These are phyloP conservation scores for Okamejei kenojei DNA, from an alignment of 2,797 vertebrate genomes.

Conservation along the genomic window DNA sequence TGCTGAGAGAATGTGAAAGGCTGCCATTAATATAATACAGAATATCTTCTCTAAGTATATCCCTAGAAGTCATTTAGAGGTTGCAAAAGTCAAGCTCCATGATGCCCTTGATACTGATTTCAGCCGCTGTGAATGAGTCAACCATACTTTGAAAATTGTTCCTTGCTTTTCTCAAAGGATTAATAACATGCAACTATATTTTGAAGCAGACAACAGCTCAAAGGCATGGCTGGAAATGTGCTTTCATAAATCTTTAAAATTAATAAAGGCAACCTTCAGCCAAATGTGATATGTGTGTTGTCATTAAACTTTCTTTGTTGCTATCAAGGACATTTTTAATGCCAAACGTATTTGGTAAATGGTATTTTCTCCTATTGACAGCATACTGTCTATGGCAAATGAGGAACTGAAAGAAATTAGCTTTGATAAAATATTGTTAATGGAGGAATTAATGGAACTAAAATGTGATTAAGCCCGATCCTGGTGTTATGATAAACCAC, in stretches of 20 bases:
- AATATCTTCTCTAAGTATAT: neutral
- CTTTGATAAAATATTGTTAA: no score
- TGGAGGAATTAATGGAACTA: no score
- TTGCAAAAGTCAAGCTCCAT: neutral
- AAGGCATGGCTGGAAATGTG: neutral
- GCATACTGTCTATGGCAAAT: no score
- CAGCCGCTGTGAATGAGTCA: neutral
- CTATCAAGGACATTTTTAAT: neutral
- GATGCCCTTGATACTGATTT: constrained; percentile 8
- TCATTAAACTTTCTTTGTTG: neutral
- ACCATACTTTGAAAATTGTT: neutral
- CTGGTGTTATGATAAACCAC: no score
- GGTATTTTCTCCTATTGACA: neutral
- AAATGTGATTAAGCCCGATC: no score
- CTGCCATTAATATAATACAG: neutral
- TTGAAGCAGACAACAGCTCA: neutral
- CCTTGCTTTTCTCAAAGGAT: neutral
- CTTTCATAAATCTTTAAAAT: neutral
- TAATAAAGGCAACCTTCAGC: neutral
- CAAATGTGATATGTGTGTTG: neutral
- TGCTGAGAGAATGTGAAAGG: neutral
- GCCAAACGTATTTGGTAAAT: neutral
- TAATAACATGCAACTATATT: neutral
- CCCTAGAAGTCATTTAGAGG: neutral
- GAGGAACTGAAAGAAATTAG: no score